Evolutionary conservation across 2,888 invertebrate genomes (phyloP).

Genomic region (Cephus nigrinus): DNA sequence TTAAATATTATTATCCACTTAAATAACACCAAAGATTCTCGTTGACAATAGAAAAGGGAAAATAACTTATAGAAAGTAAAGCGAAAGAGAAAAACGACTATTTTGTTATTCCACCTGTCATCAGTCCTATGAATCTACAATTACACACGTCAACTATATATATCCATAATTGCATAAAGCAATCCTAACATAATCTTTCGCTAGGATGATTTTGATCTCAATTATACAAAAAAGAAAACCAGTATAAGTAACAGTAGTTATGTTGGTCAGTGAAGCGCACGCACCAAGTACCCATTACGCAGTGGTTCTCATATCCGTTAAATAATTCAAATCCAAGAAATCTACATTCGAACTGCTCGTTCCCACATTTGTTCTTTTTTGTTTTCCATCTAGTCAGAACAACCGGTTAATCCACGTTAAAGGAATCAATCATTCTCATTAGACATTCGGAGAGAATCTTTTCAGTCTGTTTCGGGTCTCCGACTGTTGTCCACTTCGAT

Average conservation of each 20-base stretch:
- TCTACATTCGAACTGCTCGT: not conserved
- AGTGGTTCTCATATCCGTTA: not conserved
- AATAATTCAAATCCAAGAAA: not conserved
- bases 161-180: not conserved
- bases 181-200: not conserved
- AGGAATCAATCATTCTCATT: not conserved
- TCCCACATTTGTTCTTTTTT: too few relatives aligned
- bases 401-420: too few relatives aligned
- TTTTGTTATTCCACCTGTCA: not conserved
- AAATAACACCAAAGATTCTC: not conserved
- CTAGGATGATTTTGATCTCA: not conserved
- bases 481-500: not conserved
- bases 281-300: not conserved
- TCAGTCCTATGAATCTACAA: not conserved
- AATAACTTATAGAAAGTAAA: not conserved
- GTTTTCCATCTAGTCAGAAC: too few relatives aligned
- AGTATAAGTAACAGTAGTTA: not conserved
- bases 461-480: not conserved
- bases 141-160: not conserved
- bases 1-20: not conserved
- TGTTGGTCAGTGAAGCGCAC: not conserved
- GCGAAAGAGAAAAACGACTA: not conserved
- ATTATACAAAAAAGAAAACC: not conserved
- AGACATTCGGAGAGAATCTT: not conserved
- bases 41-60: not conserved